Conservation (phyloP, 2,888 invertebrate species). For the Sinodicranocentrus sp. region DNA sequence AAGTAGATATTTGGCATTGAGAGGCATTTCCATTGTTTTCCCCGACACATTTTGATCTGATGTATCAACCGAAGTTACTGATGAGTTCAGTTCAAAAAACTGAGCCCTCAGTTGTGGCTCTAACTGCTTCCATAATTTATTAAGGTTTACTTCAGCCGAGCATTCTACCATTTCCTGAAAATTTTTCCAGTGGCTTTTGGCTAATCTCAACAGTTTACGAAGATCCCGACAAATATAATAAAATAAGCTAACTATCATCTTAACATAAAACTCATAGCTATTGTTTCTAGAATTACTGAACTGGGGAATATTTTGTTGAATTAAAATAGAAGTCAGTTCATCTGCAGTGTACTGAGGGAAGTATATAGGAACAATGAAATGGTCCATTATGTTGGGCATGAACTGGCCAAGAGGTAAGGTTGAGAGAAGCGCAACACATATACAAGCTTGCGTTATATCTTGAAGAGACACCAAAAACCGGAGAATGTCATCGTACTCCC, state of each 20-base stretch:
- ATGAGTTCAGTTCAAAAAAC: slow-evolving; percentile 68
- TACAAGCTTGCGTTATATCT: slow-evolving; percentile 53
- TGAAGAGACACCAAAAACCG: slow-evolving; percentile 62
- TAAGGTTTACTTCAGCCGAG: slow-evolving; percentile 38
- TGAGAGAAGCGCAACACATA: slow-evolving; percentile 65
- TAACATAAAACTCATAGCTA: slow-evolving; percentile 89
- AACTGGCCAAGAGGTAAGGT: slow-evolving; percentile 49
- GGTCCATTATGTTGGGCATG: slow-evolving; percentile 61
- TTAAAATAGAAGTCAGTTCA: slow-evolving; percentile 60
- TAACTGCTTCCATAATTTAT: slow-evolving; percentile 68
- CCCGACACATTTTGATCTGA: not conserved
- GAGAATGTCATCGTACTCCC: slow-evolving; percentile 65
- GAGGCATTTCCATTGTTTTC: slow-evolving; percentile 82
- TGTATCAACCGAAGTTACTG: slow-evolving; percentile 1
- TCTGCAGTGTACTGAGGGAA: slow-evolving; percentile 73
- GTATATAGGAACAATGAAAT: slow-evolving; percentile 49
- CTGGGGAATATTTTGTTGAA: slow-evolving; percentile 77
- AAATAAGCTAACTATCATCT: slow-evolving; percentile 90
- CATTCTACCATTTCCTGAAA: slow-evolving; percentile 31
- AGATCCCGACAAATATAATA: slow-evolving; percentile 91
- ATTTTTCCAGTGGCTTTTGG: slow-evolving; percentile 79
- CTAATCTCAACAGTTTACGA: slow-evolving; percentile 89
- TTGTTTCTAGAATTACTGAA: slow-evolving; percentile 74
- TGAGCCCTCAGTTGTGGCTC: slow-evolving; percentile 69
- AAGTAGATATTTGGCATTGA: slow-evolving; percentile 92